A percentile compares a stretch with the other conserved stretches of the same genome.
phyloP scores from a whole-genome alignment of 2,113 vertebrate species.

The Anser cygnoides region DNA sequence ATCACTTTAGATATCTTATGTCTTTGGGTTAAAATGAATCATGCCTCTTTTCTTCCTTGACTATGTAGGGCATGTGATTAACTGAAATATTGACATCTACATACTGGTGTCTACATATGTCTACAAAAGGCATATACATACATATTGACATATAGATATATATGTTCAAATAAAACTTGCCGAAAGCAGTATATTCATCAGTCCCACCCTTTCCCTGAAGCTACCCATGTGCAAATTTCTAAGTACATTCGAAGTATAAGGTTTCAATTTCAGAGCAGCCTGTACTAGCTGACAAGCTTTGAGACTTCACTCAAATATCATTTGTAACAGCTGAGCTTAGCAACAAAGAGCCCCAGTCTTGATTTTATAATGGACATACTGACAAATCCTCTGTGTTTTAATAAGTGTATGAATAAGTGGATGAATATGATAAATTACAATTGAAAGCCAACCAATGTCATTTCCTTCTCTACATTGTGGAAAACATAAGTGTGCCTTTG shows the following conservation, averaged over 20 bases:
- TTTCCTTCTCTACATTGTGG: slow-evolving; percentile 2
- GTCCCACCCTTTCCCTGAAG: neutral
- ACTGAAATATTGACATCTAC: neutral
- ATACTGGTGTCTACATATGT: neutral
- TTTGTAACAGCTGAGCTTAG: slow-evolving; percentile 18
- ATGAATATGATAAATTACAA: slow-evolving; percentile 52
- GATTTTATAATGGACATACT: neutral
- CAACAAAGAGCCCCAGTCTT: neutral
- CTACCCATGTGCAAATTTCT: neutral
- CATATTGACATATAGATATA: neutral
- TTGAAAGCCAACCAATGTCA: neutral
- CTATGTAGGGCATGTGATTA: neutral
- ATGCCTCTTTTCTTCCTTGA: neutral
- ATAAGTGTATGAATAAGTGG: neutral
- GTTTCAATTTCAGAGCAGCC: neutral
- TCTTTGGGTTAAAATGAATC: neutral
- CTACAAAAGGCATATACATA: neutral
- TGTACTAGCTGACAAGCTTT: neutral
- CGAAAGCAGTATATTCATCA: neutral
- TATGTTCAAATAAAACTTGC: neutral
- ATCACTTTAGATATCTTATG: neutral
- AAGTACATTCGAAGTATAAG: neutral
- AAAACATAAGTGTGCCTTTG: slow-evolving; percentile 46
- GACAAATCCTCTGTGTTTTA: slow-evolving; percentile 47
- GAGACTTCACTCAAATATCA: slow-evolving; percentile 2